A percentile compares a stretch with the other conserved stretches of the same genome.
These are phyloP conservation scores for Musca vetustissima DNA, from an alignment of 1,140 invertebrate genomes.

Conservation along the genomic window DNA sequence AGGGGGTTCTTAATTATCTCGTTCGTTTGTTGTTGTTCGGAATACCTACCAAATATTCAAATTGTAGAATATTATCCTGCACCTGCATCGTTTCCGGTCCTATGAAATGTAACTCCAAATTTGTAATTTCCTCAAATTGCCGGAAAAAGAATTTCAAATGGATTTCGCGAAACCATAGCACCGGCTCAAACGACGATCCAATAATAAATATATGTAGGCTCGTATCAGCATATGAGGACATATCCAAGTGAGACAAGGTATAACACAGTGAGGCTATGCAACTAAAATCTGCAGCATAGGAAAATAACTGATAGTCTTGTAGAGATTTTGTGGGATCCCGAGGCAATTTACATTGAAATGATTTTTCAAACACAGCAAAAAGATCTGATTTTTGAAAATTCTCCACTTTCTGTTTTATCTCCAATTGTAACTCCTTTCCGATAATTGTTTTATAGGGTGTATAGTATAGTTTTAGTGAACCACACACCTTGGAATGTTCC, in stretches of 20 bases:
- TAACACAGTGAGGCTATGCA: slow-evolving; percentile 36
- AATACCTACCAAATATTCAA: slow-evolving; percentile 9
- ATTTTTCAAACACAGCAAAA: slow-evolving; percentile 22
- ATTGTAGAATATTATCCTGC: not conserved
- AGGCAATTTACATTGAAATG: slow-evolving; percentile 27
- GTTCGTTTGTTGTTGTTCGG: not conserved
- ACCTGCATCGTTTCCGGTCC: slow-evolving; percentile 27
- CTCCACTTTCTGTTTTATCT: not conserved
- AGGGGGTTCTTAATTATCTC: not conserved
- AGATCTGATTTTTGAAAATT: slow-evolving; percentile 29
- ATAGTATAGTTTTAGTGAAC: slow-evolving; percentile 32
- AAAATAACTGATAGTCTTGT: slow-evolving; percentile 32
- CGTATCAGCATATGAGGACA: not conserved
- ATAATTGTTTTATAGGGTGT: slow-evolving; percentile 30
- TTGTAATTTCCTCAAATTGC: slow-evolving; percentile 29
- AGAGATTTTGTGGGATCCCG: slow-evolving; percentile 20
- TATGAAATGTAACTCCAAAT: slow-evolving; percentile 39
- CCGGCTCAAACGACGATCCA: slow-evolving; percentile 32
- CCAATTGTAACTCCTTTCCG: not conserved
- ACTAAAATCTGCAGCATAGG: slow-evolving; percentile 38
- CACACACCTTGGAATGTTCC: slow-evolving; percentile 31
- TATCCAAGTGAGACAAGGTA: slow-evolving; percentile 25
- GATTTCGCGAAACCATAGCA: slow-evolving; percentile 35
- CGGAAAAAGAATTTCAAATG: slow-evolving; percentile 41
- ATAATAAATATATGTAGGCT: slow-evolving; percentile 35